Evolutionary conservation across 1,140 invertebrate genomes (phyloP), one percentile per base, ranked within the genome.

Genomic region (Hyles euphorbiae): DNA sequence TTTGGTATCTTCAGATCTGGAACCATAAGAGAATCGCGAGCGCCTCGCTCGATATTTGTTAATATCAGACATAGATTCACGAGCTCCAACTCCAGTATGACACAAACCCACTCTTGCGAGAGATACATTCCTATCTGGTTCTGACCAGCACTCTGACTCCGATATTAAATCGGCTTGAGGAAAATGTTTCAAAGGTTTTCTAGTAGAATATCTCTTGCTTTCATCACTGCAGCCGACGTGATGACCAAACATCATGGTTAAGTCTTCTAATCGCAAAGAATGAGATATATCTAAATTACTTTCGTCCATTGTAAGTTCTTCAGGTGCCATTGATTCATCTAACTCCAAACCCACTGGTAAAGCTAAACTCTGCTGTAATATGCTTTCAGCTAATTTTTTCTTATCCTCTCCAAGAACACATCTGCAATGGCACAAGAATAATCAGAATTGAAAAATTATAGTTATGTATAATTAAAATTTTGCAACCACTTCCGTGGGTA

Each of bases 81-180:
- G 62, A 6, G 63, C 61, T 8, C 59, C 63, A 2, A 85, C 63
- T 9, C 81, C 82, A 8, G 81, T 81, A 50, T 83, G 90, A 54
- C 87, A 90, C 3, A 96, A 80, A 2, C 95, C 95, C 47, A 96
- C 96, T 60, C 95, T 90, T 0, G 93, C 94, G 58, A 94, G 79
- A 0, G 95, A 96, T 0, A 96, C 94, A 57, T 91, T 93, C 59
- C 94, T 91, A 71, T 97, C 95, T 0, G 95, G 95, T 76, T 96
- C 95, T 0, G 95, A 96, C 93, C 95, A 96, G 12, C 94, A 93
- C 71, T 97, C 96, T 0, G 94, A 95, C 75, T 96, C 95, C 1
- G 94, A 95, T 34, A 92, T 90, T 32, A 78, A 54, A 81, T 92
- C 82, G 60, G 91, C 81, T 54, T 78, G 74, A 36, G 78, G 74